These are phyloP conservation scores for Megalops atlanticus DNA, from an alignment of 2,113 vertebrate species.

Conservation along the genomic window DNA sequence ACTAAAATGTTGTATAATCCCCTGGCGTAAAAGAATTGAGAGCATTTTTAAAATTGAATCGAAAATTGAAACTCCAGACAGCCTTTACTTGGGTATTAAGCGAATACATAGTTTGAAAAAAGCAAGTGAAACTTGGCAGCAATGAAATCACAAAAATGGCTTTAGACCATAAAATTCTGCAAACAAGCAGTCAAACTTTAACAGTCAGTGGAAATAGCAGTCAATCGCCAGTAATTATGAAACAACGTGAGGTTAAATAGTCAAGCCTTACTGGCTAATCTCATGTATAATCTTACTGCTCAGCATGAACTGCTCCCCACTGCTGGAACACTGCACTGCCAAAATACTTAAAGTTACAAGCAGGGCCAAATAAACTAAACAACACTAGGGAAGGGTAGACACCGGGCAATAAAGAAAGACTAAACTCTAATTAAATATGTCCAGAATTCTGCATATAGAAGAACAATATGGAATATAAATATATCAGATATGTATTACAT, in stretches of 20 bases:
- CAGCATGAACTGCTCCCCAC: not conserved
- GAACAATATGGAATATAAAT: not conserved
- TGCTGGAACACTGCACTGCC: not conserved
- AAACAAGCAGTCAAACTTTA: constrained; percentile 2
- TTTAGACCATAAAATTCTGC: not conserved
- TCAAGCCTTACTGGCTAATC: constrained; percentile 17
- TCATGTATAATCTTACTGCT: constrained; percentile 12
- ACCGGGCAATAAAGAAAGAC: not conserved
- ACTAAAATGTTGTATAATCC: not conserved
- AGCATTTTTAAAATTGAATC: not conserved
- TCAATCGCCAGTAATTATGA: constrained; percentile 21
- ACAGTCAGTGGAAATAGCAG: not conserved
- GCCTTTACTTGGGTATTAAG: not conserved
- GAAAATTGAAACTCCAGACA: not conserved
- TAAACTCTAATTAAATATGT: not conserved
- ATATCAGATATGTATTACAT: not conserved
- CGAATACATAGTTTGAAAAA: not conserved
- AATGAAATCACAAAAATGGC: not conserved
- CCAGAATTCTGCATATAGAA: not conserved
- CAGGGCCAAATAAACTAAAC: not conserved
- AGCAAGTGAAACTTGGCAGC: not conserved
- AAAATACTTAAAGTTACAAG: not conserved
- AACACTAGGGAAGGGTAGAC: not conserved
- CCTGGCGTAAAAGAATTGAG: no score
- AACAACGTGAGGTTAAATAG: not conserved